phyloP scores from a whole-genome alignment of 2,797 vertebrate genomes.

The Taeniopygia guttata region DNA sequence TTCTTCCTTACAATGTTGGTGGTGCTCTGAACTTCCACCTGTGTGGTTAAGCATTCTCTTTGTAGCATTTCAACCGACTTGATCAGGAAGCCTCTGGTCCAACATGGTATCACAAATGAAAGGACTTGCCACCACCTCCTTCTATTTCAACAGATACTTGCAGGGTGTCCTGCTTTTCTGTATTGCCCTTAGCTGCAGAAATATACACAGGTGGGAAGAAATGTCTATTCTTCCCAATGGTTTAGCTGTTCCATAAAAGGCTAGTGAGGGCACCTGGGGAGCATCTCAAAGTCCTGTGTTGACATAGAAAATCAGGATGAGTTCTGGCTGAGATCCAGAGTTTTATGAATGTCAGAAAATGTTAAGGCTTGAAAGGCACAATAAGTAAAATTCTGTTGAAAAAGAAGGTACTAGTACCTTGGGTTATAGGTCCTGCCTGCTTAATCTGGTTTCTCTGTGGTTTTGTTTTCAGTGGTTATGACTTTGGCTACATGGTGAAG shows the following conservation, averaged over 20 bases:
- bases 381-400: not conserved
- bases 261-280: not conserved
- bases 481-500: slow-evolving; percentile 99
- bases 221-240: not conserved
- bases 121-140: not conserved
- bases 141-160: not conserved
- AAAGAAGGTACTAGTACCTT: rapidly evolving
- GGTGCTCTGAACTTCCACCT: not conserved
- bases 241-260: not conserved
- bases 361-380: not conserved
- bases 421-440: not conserved
- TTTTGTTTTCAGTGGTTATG: slow-evolving; percentile 86
- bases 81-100: not conserved
- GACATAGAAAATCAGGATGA: not conserved
- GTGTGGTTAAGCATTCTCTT: not conserved
- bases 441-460: not conserved
- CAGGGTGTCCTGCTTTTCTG: not conserved
- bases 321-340: not conserved
- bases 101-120: not conserved
- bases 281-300: not conserved
- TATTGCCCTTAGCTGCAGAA: not conserved
- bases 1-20: not conserved
- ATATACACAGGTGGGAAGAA: not conserved
- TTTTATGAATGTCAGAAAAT: not conserved
- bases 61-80: not conserved